Evolutionary conservation across 2,888 invertebrate genomes (phyloP), one percentile per base, ranked within the genome.

Genomic region (Acronicta leporina): DNA sequence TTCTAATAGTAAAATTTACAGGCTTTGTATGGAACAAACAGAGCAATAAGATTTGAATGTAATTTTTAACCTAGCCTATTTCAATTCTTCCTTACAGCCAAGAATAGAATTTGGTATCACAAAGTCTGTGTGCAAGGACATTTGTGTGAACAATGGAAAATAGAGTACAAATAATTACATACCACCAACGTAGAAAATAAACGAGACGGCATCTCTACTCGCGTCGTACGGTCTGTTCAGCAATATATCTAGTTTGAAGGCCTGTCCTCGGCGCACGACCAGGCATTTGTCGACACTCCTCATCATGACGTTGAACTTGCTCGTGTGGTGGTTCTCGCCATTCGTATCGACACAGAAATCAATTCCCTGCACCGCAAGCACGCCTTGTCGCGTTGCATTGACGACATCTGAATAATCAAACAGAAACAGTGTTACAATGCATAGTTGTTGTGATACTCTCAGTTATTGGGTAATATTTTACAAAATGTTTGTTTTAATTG

Each of bases 201-300:
- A 96, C 41, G 97, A 97, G 45, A 98, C 94, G 8, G 97, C 97
- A 89, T 98, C 98, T 81, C 93, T 96, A 14, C 94, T 95, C 16
- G 96, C 95, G 78, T 97, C 96, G 87, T 96, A 98, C 13, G 96
- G 95, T 50, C 98, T 95, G 81, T 96, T 97, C 61, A 98, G 95
- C 13, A 95, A 95, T 55, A 98, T 92, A 77, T 96, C 96, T 45
- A 97, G 86, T 81, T 95, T 95, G 89, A 99, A 98, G 25, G 96
- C 94, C 87, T 98, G 97, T 8, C 98, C 98, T 68, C 98, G 95
- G 65, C 98, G 95, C 8, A 98, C 95, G 0, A 99, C 97, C 47
- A 98, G 94, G 68, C 96, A 95, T 46, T 96, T 95, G 82, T 92
- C 91, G 49, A 87, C 89, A n/a, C 82, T 83, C 56, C 96, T 94